phyloP scores from a whole-genome alignment of 2,888 invertebrate species.

The Macaria liturata region DNA sequence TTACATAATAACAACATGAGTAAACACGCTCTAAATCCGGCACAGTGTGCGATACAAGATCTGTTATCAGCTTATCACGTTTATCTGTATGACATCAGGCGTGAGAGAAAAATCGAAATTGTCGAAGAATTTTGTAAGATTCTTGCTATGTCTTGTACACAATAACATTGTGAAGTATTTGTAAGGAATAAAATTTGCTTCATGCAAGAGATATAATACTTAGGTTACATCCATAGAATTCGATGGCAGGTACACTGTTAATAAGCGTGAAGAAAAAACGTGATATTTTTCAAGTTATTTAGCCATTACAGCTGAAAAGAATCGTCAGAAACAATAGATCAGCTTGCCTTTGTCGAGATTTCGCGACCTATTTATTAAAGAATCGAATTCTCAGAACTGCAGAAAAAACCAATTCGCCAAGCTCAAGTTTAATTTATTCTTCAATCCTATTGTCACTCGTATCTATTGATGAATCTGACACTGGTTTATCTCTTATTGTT shows the following conservation, averaged over 20 bases:
- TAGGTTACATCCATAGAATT: constrained; percentile 10
- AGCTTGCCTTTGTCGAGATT: constrained; percentile 38
- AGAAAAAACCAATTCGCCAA: constrained; percentile 31
- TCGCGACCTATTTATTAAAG: constrained; percentile 35
- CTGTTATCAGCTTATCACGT: constrained; percentile 32
- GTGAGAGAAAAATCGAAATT: constrained; percentile 15
- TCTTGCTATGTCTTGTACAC: constrained; percentile 12
- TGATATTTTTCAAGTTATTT: constrained; percentile 2
- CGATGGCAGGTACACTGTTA: not conserved
- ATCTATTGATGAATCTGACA: constrained; percentile 18
- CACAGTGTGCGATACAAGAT: constrained; percentile 30
- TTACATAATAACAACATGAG: constrained; percentile 23
- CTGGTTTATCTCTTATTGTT: constrained; percentile 18
- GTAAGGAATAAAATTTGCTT: not conserved
- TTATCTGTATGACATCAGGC: constrained; percentile 22
- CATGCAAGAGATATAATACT: not conserved
- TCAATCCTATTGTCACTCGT: constrained; percentile 16
- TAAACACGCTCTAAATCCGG: constrained; percentile 23
- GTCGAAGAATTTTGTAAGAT: constrained; percentile 13
- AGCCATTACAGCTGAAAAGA: constrained; percentile 22
- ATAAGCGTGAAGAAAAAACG: constrained; percentile 1
- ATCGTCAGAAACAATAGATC: constrained; percentile 38
- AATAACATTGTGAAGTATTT: constrained; percentile 6
- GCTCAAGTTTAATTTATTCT: constrained; percentile 26
- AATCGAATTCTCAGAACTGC: constrained; percentile 35